phyloP scores from a whole-genome alignment of 2,888 invertebrate species.

The Corbicula japonica region DNA sequence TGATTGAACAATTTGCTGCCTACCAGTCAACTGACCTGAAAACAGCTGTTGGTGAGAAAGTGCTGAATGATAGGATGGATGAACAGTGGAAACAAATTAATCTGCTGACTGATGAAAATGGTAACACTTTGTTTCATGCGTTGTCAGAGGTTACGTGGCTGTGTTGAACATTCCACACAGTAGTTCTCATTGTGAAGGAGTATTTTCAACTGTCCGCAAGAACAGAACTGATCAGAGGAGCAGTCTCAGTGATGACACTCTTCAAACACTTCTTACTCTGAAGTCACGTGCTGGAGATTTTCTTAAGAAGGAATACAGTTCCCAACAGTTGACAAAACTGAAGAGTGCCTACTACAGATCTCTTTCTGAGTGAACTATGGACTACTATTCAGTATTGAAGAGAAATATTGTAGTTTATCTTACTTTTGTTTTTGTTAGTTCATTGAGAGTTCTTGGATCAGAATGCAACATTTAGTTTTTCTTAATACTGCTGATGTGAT shows the following conservation, averaged over 20 bases:
- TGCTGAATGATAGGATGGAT: slow-evolving; percentile 33
- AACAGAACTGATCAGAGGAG: slow-evolving; percentile 63
- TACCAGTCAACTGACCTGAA: slow-evolving; percentile 38
- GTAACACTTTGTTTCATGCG: slow-evolving; percentile 33
- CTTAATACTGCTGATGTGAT: no score
- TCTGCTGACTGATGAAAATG: slow-evolving; percentile 47
- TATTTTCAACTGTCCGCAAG: slow-evolving; percentile 63
- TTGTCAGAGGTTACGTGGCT: slow-evolving; percentile 53
- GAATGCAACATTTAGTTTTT: no score
- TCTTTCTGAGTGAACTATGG: not conserved
- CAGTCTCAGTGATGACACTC: slow-evolving; percentile 39
- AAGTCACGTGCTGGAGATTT: slow-evolving; percentile 44
- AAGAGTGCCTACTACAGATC: slow-evolving; percentile 22
- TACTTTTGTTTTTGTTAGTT: no score
- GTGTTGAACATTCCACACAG: slow-evolving; percentile 66
- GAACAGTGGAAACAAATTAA: slow-evolving; percentile 44
- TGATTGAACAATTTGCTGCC: slow-evolving; percentile 52
- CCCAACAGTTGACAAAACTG: not conserved
- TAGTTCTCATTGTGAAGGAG: slow-evolving; percentile 65
- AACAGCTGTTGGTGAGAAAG: slow-evolving; percentile 13
- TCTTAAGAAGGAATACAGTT: not conserved
- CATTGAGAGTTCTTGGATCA: no score
- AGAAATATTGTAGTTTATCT: no score
- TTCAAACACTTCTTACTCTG: slow-evolving; percentile 51
- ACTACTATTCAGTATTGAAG: no score